Evolutionary conservation across 1,140 invertebrate species (phyloP).

Genomic region (Drosophila lini): DNA sequence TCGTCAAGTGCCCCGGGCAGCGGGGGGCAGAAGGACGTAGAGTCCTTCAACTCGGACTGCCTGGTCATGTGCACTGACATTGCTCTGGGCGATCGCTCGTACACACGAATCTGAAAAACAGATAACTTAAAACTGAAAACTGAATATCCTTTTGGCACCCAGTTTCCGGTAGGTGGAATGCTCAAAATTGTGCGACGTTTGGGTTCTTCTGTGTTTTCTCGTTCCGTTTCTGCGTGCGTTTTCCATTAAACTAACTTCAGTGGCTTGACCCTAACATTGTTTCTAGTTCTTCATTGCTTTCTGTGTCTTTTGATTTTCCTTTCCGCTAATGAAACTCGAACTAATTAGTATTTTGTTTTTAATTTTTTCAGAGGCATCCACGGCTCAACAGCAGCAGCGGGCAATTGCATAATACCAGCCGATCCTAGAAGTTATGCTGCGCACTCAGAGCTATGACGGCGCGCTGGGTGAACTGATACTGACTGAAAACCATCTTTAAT

Average conservation of each 20-base stretch:
- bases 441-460: constrained; percentile 41
- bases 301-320: background rate
- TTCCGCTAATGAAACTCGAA: no score
- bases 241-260: constrained; percentile 22
- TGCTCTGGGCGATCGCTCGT: constrained; percentile 60
- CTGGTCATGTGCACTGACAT: constrained; percentile 72
- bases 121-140: background rate
- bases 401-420: constrained; percentile 60
- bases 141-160: constrained; percentile 22
- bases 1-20: constrained; percentile 10
- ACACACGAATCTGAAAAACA: constrained; percentile 7
- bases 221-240: constrained; percentile 33
- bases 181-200: constrained; percentile 27
- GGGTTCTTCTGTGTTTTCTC: constrained; percentile 12
- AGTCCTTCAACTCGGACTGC: constrained; percentile 64
- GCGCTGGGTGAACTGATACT: constrained; percentile 54
- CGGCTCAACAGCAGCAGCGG: constrained; percentile 12
- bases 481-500: constrained; percentile 80
- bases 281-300: constrained; percentile 19
- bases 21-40: constrained; percentile 46
- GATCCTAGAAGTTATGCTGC: constrained; percentile 56
- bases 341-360: constrained; percentile 25
- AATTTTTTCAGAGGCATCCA: constrained; percentile 51
- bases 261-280: constrained; percentile 18
- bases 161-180: constrained; percentile 49